phyloP scores from a whole-genome alignment of 2,888 invertebrate species.

The Timema cristinae region DNA sequence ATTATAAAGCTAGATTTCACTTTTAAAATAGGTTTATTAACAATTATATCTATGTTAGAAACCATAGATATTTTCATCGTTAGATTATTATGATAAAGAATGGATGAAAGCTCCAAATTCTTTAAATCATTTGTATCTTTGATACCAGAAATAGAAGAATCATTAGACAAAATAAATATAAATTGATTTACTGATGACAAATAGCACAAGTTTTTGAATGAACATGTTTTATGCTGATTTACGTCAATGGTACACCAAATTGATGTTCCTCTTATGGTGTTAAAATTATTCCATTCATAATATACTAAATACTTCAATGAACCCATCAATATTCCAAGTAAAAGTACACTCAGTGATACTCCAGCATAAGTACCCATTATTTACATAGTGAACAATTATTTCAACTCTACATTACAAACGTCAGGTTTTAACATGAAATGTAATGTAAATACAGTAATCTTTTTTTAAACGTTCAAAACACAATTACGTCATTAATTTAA shows the following conservation, averaged over 20 bases:
- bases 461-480: too few relatives aligned
- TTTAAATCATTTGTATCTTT: conserved; percentile 37
- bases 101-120: conserved; percentile 42
- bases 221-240: conserved; percentile 37
- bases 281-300: too few relatives aligned
- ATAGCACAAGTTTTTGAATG: conserved; percentile 46
- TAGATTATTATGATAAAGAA: conserved; percentile 43
- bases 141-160: conserved; percentile 40
- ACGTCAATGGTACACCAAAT: conserved; percentile 31
- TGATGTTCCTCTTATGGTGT: conserved; percentile 28
- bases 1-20: conserved; percentile 38
- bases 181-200: conserved; percentile 40
- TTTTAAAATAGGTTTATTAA: neutral
- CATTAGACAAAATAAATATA: conserved; percentile 40
- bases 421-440: too few relatives aligned
- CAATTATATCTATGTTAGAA: neutral
- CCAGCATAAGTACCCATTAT: too few relatives aligned
- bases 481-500: too few relatives aligned
- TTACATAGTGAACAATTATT: too few relatives aligned
- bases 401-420: too few relatives aligned
- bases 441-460: too few relatives aligned
- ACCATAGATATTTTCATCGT: conserved; percentile 39
- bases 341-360: too few relatives aligned
- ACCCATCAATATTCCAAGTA: too few relatives aligned
- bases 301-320: too few relatives aligned